A percentile compares a stretch with the other conserved stretches of the same genome.
Conservation (phyloP, 2,113 vertebrate species). For the Austrofundulus limnaeus region DNA sequence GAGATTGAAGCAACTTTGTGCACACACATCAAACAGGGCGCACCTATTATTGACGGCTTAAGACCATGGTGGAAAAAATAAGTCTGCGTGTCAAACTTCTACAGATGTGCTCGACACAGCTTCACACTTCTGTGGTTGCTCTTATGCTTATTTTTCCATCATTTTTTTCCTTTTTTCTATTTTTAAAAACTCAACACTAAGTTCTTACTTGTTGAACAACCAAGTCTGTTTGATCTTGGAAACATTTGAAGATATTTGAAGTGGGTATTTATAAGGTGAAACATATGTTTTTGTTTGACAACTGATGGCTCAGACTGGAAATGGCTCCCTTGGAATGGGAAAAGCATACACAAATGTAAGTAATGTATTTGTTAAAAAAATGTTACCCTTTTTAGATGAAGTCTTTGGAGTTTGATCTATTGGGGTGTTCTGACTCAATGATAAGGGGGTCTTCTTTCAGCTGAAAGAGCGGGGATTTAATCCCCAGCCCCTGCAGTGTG, state of each 20-base stretch:
- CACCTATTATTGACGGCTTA: constrained; percentile 45
- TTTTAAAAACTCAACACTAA: constrained; percentile 41
- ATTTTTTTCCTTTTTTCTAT: constrained; percentile 3
- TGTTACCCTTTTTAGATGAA: constrained; percentile 8
- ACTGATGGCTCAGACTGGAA: constrained; percentile 16
- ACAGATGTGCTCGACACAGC: constrained; percentile 45
- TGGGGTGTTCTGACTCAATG: no score
- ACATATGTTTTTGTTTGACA: constrained; percentile 45
- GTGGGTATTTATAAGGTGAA: constrained; percentile 12
- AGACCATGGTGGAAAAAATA: constrained; percentile 26
- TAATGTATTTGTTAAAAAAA: constrained; percentile 9
- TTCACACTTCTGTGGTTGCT: neutral
- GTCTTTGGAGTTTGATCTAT: constrained; percentile 11
- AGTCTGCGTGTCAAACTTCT: constrained; percentile 43
- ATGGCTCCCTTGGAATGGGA: constrained; percentile 10
- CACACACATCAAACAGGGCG: constrained; percentile 19
- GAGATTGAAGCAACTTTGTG: constrained; percentile 17
- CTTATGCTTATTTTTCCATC: constrained; percentile 36
- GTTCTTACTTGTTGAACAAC: constrained; percentile 1
- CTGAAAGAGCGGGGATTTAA: no score
- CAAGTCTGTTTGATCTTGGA: constrained; percentile 14
- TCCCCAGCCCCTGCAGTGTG: no score
- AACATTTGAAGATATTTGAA: constrained; percentile 27
- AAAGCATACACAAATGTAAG: constrained; percentile 5
- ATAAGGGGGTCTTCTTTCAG: no score